Evolutionary conservation across 2,797 vertebrate species (phyloP), one percentile per base, ranked within the genome.

Genomic region (Calcarius lapponicus): DNA sequence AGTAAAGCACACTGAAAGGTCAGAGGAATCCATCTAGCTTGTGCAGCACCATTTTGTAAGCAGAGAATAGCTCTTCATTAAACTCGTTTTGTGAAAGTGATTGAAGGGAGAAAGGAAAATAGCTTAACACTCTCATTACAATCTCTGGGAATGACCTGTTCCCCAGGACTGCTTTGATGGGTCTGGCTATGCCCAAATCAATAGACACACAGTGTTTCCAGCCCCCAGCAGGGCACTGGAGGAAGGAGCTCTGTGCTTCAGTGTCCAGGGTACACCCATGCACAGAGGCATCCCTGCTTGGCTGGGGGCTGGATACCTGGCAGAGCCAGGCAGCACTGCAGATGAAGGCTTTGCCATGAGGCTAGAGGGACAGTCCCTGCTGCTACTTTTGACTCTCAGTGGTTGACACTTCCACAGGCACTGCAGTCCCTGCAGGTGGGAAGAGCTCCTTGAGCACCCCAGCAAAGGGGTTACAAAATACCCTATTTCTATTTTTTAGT

Each of bases 1-100:
- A 90, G 61, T 67, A 80, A 78, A 83, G 87, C 93, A 57, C 61
- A 75, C 1, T 13, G 93, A 96, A 95, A 96, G 93, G 96, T 96
- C 95, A 95, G 82, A 83, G 82, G 72, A 93, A 92, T 83, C 85
- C 93, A 83, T 91, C 90, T 86, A 92, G 85, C 54, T 73, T 80
- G 50, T 64, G 69, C 91, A 83, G 95, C 88, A 93, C 91, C 93
- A 81, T 96, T 95, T 83, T 80, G 82, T 72, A 80, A 78, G 85
- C 75, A 92, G 61, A 86, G 72, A 92, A 92, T 25, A 94, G 89
- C 75, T 82, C 91, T 88, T 95, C 76, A 57, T 95, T 93, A 72
- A 91, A 88, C 80, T 65, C 10, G 2, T 75, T 93, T 80, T 61
- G 76, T 88, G 80, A 29, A 87, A 88, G 54, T 51, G 91, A 93